These are phyloP conservation scores for Eilema caniola DNA, from an alignment of 2,888 invertebrate genomes.

Conservation along the genomic window DNA sequence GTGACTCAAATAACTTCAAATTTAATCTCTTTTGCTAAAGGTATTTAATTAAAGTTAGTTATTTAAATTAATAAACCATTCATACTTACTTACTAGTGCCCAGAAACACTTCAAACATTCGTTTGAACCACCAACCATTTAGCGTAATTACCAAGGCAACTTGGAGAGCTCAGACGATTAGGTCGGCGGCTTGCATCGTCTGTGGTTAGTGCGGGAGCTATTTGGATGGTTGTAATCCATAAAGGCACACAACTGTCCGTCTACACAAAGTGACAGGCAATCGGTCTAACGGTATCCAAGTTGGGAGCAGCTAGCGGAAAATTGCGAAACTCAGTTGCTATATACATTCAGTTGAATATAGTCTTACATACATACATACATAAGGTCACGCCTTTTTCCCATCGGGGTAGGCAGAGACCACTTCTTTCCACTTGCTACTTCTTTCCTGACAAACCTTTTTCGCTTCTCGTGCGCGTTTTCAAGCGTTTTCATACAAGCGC, in stretches of 20 bases:
- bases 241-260: constrained; percentile 23
- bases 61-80: background rate
- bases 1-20: too few species aligned
- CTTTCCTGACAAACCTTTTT: too few species aligned
- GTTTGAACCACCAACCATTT: background rate
- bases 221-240: constrained; percentile 23
- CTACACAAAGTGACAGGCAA: constrained; percentile 48
- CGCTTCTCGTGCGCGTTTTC: too few species aligned
- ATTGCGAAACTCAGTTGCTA: constrained; percentile 12
- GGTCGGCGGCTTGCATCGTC: constrained; percentile 3
- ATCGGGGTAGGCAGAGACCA: too few species aligned
- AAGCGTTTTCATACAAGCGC: too few species aligned
- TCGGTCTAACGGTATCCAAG: constrained; percentile 38
- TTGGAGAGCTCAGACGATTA: constrained; percentile 6
- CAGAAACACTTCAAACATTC: background rate
- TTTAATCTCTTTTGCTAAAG: too few species aligned
- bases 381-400: too few species aligned
- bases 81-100: background rate
- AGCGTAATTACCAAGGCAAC: constrained; percentile 17
- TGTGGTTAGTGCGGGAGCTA: constrained; percentile 18
- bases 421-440: too few species aligned
- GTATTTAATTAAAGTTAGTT: background rate
- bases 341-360: background rate
- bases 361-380: too few species aligned
- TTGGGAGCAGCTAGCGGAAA: constrained; percentile 22